These are phyloP conservation scores for Drosophila meridiana DNA, from an alignment of 2,888 invertebrate genomes.

Conservation along the genomic window DNA sequence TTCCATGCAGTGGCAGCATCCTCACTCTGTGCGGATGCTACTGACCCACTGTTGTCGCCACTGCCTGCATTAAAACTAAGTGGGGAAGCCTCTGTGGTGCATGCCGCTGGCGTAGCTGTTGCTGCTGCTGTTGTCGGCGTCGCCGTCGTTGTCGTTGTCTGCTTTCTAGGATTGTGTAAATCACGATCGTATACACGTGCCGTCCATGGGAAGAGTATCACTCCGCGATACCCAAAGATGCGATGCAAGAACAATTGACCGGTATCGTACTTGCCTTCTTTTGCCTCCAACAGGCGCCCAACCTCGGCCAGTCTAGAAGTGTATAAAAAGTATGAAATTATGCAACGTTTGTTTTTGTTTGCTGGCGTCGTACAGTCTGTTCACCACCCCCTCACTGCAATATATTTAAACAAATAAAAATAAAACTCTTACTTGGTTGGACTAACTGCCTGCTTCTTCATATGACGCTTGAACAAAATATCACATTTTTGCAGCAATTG, in stretches of 20 bases:
- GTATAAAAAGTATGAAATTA: slow-evolving; percentile 51
- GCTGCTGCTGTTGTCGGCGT: not conserved
- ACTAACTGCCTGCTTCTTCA: slow-evolving; percentile 71
- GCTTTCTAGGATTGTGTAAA: slow-evolving; percentile 87
- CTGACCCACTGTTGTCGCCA: slow-evolving; percentile 15
- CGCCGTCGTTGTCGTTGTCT: slow-evolving; percentile 68
- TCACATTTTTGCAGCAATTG: slow-evolving; percentile 65
- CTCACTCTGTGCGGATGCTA: slow-evolving; percentile 28
- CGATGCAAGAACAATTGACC: slow-evolving; percentile 98
- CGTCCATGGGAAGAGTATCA: slow-evolving; percentile 98
- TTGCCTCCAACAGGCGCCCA: slow-evolving; percentile 94
- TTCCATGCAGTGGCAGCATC: slow-evolving; percentile 36
- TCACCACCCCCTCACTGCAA: slow-evolving; percentile 9
- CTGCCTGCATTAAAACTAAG: slow-evolving; percentile 42
- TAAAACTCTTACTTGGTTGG: slow-evolving; percentile 63
- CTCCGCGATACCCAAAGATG: slow-evolving; percentile 98
- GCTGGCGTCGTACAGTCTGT: slow-evolving; percentile 18
- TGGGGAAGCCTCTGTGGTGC: slow-evolving; percentile 58
- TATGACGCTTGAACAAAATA: slow-evolving; percentile 59
- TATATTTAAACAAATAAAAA: not conserved
- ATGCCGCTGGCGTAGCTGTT: slow-evolving; percentile 31
- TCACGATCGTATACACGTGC: slow-evolving; percentile 98
- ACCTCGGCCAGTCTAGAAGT: slow-evolving; percentile 94
- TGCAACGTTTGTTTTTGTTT: slow-evolving; percentile 64
- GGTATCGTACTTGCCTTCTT: slow-evolving; percentile 96